Evolutionary conservation across 2,113 vertebrate species (phyloP).

Genomic region (Columbina picui): DNA sequence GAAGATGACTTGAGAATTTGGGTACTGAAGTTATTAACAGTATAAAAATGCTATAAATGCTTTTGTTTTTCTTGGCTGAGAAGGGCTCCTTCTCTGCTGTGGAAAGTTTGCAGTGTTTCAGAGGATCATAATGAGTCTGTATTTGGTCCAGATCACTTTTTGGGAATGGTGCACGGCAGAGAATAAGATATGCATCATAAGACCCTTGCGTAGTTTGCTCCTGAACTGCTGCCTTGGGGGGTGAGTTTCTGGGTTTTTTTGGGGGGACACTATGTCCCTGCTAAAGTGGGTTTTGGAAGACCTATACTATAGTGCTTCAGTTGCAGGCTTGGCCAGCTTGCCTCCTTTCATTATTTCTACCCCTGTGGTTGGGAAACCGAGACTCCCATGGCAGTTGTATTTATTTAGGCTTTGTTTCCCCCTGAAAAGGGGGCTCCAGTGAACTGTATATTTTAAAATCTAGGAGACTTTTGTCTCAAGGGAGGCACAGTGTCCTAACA

Average conservation of each 20-base stretch:
- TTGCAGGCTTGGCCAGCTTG: not conserved
- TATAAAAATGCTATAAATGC: not conserved
- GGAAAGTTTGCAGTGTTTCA: not conserved
- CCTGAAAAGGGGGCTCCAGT: slow-evolving; percentile 12
- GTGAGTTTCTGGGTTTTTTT: not conserved
- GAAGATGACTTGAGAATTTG: not conserved
- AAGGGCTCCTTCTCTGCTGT: not conserved
- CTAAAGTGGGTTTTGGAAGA: not conserved
- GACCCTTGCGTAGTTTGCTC: not conserved
- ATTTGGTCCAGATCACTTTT: not conserved
- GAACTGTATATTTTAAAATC: slow-evolving; percentile 34
- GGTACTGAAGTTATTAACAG: not conserved
- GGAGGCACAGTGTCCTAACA: not conserved
- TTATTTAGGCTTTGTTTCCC: slow-evolving; percentile 48
- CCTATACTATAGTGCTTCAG: rapidly evolving
- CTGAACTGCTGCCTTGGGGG: not conserved
- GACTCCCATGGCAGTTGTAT: slow-evolving; percentile 17
- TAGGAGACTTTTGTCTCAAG: slow-evolving; percentile 17
- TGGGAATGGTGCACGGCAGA: not conserved
- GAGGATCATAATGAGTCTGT: not conserved
- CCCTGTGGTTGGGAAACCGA: not conserved
- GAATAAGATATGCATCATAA: not conserved
- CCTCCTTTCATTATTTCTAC: not conserved
- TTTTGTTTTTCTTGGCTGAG: not conserved
- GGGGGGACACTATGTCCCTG: rapidly evolving